A percentile compares a stretch with the other conserved stretches of the same genome.
phyloP scores from a whole-genome alignment of 2,113 vertebrate species.

The Rhinoderma darwinii region DNA sequence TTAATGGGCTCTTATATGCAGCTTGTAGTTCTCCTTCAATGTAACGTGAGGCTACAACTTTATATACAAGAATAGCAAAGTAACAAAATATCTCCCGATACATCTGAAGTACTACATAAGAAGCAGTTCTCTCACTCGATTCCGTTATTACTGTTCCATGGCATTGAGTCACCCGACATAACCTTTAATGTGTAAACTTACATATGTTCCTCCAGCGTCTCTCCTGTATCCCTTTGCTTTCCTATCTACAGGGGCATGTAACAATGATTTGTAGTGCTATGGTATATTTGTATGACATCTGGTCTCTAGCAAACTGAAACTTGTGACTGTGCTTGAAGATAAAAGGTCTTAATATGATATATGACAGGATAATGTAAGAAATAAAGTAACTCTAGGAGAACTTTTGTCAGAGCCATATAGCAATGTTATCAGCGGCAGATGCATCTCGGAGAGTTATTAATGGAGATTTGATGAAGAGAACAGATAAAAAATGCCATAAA shows the following conservation, averaged over 20 bases:
- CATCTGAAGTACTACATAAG: too few relatives aligned
- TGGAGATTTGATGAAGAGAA: slow-evolving; percentile 31
- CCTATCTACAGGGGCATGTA: neutral
- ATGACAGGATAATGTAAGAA: slow-evolving; percentile 56
- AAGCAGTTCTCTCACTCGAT: too few relatives aligned
- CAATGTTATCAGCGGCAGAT: slow-evolving; percentile 49
- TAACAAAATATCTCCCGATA: too few relatives aligned
- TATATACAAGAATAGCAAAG: too few relatives aligned
- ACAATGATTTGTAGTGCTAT: neutral
- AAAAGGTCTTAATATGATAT: slow-evolving; percentile 52
- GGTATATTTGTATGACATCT: neutral
- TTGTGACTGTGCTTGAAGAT: slow-evolving; percentile 36
- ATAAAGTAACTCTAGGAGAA: slow-evolving; percentile 54
- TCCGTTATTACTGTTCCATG: neutral
- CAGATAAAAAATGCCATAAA: slow-evolving; percentile 34
- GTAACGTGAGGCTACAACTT: too few relatives aligned
- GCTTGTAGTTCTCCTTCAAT: too few relatives aligned
- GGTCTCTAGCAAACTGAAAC: neutral
- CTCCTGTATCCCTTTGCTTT: neutral
- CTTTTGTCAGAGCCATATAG: slow-evolving; percentile 51
- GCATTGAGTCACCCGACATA: neutral
- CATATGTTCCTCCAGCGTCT: neutral
- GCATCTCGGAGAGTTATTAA: slow-evolving; percentile 48
- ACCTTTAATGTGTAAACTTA: neutral
- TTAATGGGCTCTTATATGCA: too few relatives aligned